phyloP scores from a whole-genome alignment of 2,888 invertebrate species.

The Eupithecia pulchellata region DNA sequence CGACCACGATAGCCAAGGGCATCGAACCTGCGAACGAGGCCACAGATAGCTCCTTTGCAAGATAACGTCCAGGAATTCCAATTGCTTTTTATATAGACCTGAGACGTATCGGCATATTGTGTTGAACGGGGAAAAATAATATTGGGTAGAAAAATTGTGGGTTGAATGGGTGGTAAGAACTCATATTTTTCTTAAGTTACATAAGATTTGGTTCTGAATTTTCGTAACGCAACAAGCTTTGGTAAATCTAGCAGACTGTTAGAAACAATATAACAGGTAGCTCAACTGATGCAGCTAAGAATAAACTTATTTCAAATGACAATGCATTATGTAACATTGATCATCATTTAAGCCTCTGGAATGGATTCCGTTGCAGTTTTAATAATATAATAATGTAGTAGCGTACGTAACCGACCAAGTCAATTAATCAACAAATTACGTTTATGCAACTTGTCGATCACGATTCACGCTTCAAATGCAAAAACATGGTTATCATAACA shows the following conservation, averaged over 20 bases:
- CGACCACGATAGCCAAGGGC: constrained; percentile 58
- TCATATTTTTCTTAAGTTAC: too few species aligned
- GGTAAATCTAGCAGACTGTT: too few species aligned
- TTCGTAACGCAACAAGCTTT: too few species aligned
- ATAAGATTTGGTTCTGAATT: background rate
- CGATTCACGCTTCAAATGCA: constrained; percentile 5
- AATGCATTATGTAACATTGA: constrained; percentile 43
- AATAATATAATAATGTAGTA: background rate
- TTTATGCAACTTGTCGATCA: constrained; percentile 25
- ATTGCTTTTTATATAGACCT: background rate
- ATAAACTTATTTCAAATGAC: too few species aligned
- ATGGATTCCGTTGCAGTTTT: background rate
- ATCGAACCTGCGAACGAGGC: constrained; percentile 59
- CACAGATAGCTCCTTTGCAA: constrained; percentile 51
- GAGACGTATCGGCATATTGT: background rate
- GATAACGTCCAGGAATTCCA: constrained; percentile 50
- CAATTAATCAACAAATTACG: constrained; percentile 23
- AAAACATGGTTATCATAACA: constrained; percentile 22
- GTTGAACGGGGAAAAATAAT: too few species aligned
- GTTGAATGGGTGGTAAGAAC: too few species aligned
- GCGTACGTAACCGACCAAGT: background rate
- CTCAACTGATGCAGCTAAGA: too few species aligned
- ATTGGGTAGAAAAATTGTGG: too few species aligned
- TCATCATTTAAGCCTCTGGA: constrained; percentile 42
- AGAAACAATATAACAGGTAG: too few species aligned